Evolutionary conservation across 2,113 vertebrate species (phyloP).

Genomic region (Melanerpes formicivorus): DNA sequence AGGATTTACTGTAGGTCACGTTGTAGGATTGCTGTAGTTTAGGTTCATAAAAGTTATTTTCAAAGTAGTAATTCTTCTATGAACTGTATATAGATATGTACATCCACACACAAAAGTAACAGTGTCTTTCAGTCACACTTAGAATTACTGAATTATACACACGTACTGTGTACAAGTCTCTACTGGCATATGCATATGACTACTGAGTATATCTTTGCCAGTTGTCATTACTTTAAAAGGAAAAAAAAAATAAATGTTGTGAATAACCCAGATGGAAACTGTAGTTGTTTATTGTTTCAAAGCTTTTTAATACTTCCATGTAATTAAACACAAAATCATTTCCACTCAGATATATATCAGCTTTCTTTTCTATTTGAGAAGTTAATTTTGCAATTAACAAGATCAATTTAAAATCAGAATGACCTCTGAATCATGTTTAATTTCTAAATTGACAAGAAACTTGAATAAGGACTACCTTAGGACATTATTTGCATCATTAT

Average conservation of each 20-base stretch:
- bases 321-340: neutral
- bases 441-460: neutral
- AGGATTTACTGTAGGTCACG: neutral
- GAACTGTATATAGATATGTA: neutral
- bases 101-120: neutral
- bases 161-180: neutral
- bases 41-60: neutral
- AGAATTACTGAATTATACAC: neutral
- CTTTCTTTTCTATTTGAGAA: neutral
- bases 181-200: neutral
- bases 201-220: neutral
- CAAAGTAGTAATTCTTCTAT: neutral
- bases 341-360: neutral
- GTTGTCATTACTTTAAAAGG: neutral
- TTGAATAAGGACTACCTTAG: neutral
- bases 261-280: neutral
- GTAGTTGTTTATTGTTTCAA: neutral
- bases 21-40: neutral
- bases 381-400: neutral
- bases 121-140: neutral
- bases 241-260: fast-evolving
- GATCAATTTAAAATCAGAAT: neutral
- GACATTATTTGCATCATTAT: neutral
- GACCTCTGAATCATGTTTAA: neutral
- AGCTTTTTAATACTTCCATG: neutral